Evolutionary conservation across 2,113 vertebrate species (phyloP).

Genomic region (Aix galericulata): DNA sequence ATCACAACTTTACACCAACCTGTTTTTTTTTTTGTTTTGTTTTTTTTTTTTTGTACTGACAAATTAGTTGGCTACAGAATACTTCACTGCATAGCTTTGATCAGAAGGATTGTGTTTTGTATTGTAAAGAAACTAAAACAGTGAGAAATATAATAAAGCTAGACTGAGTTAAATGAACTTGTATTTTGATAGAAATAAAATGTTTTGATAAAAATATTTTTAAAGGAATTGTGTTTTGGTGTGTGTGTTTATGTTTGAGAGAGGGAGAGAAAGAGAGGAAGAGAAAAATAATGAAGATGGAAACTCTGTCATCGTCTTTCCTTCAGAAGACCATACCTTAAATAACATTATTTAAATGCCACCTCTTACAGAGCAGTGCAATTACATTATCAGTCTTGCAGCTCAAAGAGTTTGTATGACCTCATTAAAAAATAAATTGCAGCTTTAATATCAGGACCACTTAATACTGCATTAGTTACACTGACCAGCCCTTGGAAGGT

Average conservation of each 20-base stretch:
- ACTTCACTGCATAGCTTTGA: not conserved
- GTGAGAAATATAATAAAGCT: not conserved
- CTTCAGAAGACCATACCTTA: not conserved
- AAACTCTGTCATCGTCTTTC: not conserved
- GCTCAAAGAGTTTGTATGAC: not conserved
- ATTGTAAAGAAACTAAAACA: not conserved
- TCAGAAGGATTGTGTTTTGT: not conserved
- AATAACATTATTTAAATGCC: not conserved
- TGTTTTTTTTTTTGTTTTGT: not conserved
- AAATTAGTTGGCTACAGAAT: not conserved
- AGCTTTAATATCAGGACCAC: not conserved
- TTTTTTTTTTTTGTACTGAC: not conserved
- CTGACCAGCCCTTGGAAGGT: not conserved
- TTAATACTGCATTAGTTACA: not conserved
- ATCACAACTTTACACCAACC: not conserved
- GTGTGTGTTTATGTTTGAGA: not conserved
- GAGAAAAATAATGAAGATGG: not conserved
- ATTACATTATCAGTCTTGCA: not conserved
- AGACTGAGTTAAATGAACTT: not conserved
- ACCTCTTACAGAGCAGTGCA: accelerated
- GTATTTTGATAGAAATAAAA: not conserved
- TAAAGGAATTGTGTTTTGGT: not conserved
- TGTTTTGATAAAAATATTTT: not conserved
- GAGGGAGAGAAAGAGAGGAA: not conserved
- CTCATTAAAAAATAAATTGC: not conserved